Evolutionary conservation across 2,797 vertebrate genomes (phyloP).

Genomic region (Cyclopterus lumpus): DNA sequence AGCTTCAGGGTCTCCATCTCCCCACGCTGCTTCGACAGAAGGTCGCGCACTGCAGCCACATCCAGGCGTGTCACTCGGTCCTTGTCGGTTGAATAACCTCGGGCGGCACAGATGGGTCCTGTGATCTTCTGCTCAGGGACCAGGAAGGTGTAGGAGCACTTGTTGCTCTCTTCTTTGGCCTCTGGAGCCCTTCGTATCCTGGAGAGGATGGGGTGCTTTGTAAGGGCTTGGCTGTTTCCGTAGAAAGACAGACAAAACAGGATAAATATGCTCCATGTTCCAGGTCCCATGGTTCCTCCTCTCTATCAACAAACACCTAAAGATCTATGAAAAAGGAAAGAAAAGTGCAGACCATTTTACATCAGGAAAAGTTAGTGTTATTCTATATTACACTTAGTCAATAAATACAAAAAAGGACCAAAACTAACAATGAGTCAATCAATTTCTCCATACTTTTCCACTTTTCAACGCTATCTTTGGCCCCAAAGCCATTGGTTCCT

Average conservation of each 20-base stretch:
- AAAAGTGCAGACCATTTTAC: slow-evolving; percentile 20
- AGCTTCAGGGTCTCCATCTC: slow-evolving; percentile 94
- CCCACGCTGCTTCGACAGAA: slow-evolving; percentile 91
- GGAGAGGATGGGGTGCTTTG: slow-evolving; percentile 79
- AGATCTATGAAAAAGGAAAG: slow-evolving; percentile 52
- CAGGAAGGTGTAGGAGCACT: slow-evolving; percentile 96
- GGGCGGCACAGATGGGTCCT: slow-evolving; percentile 93
- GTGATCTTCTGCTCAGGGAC: slow-evolving; percentile 98
- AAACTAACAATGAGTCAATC: background rate
- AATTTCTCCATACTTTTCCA: background rate
- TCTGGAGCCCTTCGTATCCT: slow-evolving; percentile 77
- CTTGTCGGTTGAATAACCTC: slow-evolving; percentile 85
- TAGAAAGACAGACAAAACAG: slow-evolving; percentile 83
- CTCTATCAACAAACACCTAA: slow-evolving; percentile 45
- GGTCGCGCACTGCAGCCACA: slow-evolving; percentile 91
- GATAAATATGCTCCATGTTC: slow-evolving; percentile 83
- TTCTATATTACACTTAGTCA: background rate
- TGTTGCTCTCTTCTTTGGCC: slow-evolving; percentile 78
- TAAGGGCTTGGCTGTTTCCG: slow-evolving; percentile 66
- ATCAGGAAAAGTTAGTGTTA: background rate
- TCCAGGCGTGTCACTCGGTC: slow-evolving; percentile 93
- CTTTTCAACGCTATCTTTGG: background rate
- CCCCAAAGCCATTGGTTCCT: background rate
- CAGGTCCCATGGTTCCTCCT: slow-evolving; percentile 82
- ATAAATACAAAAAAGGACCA: slow-evolving; percentile 3